Base-by-base conservation (phyloP, 2,888 invertebrate genomes). In the Lepetodrilus schrolli region DNA sequence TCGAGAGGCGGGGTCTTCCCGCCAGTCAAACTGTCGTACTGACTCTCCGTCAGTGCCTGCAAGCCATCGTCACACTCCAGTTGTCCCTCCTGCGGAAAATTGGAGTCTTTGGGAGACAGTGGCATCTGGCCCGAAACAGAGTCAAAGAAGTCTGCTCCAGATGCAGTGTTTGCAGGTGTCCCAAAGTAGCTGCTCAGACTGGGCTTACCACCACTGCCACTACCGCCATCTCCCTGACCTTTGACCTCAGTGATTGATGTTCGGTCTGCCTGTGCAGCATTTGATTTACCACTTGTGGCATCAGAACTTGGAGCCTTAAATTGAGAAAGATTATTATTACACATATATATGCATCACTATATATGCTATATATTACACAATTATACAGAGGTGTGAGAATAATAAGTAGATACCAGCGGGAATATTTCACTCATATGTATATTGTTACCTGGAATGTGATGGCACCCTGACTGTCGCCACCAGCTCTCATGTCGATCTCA, bases 151-250 rank as follows among this genome's bases (percentile, higher is more conserved):
- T 82, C 77, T 37, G 76, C 78, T 20, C 79, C 80, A 73, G 81
- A 80, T 50, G 84, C 82, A 66, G 80, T 77, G 34, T 58, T 23
- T 34, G 51, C 38, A 17, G 65, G 58, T 50, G 74, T 71, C 37
- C 77, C 78, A 80, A 87, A 87, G 69, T 87, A 87, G 75, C 85
- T 86, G 77, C 86, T 87, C 13, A 86, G 34, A 17, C 23, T 38
- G 37, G 30, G 72, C 37, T 66, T 13, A 23, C 26, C 21, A 7
- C 13, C 38, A 38, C n/a, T n/a, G 21, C n/a, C 20, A 30, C n/a
- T 58, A 8, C 58, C 30, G 17, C n/a, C 58, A 8, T 58, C 58
- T 5, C 26, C 30, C 34, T 58, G 43, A 17, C n/a, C 13, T 13
- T 17, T 17, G 43, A 17, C 10, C 4, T 43, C 43, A 43, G 43